phyloP scores from a whole-genome alignment of 2,888 invertebrate species.

The Selenia dentaria region DNA sequence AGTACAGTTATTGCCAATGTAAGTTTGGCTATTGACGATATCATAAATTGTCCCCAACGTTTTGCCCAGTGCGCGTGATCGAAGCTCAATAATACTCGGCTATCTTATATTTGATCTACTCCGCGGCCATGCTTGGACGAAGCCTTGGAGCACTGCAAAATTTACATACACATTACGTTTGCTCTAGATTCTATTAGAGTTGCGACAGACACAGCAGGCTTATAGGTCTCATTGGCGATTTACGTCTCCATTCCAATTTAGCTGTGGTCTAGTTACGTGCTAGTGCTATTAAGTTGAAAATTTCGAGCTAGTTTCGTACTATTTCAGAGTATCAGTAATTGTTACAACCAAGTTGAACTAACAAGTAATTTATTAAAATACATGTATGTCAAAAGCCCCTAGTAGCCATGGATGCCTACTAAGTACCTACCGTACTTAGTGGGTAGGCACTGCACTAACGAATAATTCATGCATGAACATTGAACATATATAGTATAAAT shows the following conservation, averaged over 20 bases:
- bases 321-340: neutral
- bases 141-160: conserved; percentile 57
- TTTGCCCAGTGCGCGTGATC: conserved; percentile 34
- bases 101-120: conserved; percentile 52
- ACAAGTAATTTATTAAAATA: no score
- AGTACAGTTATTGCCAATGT: no score
- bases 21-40: neutral
- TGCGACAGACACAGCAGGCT: conserved; percentile 49
- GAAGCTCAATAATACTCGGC: conserved; percentile 35
- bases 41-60: conserved; percentile 31
- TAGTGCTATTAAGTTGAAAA: conserved; percentile 10
- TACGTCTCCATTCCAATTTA: conserved; percentile 57
- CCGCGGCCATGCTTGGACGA: conserved; percentile 51
- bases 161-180: conserved; percentile 69
- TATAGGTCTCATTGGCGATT: conserved; percentile 58
- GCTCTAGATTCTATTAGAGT: conserved; percentile 63
- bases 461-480: no score
- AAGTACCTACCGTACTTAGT: no score
- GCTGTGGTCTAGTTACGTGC: conserved; percentile 35
- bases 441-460: no score
- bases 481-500: no score
- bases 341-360: no score
- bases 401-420: no score
- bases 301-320: neutral
- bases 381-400: no score